phyloP scores from a whole-genome alignment of 1,140 invertebrate genomes.

The Lucilia cuprina region DNA sequence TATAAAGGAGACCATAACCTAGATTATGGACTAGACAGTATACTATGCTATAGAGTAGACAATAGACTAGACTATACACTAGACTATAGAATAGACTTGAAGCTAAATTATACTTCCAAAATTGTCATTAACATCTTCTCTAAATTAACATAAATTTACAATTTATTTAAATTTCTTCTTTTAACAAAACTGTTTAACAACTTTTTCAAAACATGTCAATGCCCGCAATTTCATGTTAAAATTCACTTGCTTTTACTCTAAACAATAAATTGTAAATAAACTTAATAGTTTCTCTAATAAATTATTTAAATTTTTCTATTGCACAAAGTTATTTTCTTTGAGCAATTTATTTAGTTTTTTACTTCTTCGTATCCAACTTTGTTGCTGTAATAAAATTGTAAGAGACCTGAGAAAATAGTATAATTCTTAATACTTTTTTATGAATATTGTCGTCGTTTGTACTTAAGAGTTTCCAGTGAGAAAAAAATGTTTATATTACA shows the following conservation, averaged over 20 bases:
- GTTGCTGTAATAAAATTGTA: not conserved
- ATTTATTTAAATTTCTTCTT: too few relatives aligned
- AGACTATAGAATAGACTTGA: too few relatives aligned
- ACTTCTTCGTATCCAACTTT: not conserved
- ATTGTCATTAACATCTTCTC: too few relatives aligned
- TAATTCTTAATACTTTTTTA: not conserved
- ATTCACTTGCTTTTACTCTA: not conserved
- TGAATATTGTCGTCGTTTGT: not conserved
- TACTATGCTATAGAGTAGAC: too few relatives aligned
- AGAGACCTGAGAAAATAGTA: not conserved
- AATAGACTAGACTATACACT: too few relatives aligned
- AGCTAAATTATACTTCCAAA: too few relatives aligned
- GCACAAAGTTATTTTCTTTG: not conserved
- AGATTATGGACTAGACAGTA: too few relatives aligned
- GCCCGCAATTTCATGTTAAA: not conserved
- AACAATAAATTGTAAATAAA: not conserved
- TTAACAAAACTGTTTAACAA: too few relatives aligned
- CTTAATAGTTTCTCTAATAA: not conserved
- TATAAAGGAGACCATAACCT: too few relatives aligned
- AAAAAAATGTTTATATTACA: not conserved
- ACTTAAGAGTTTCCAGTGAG: not conserved
- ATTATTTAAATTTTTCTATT: constrained; percentile 10
- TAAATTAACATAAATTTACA: too few relatives aligned
- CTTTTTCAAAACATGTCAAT: not conserved
- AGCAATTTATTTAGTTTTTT: not conserved